These are phyloP conservation scores for Aptenodytes patagonicus DNA, from an alignment of 2,113 vertebrate species.

Conservation along the genomic window DNA sequence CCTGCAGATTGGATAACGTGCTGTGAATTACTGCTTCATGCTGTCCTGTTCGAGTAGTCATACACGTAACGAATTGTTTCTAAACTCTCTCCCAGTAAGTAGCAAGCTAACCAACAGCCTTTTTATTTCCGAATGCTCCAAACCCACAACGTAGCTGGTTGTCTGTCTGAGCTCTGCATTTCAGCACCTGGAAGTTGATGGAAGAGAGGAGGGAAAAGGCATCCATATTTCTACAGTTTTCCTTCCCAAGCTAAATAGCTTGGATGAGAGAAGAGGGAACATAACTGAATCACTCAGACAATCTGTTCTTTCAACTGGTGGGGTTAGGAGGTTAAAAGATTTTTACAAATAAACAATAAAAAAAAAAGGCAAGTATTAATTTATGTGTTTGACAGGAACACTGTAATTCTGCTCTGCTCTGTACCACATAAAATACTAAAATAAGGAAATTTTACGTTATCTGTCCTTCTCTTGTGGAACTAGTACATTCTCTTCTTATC, in stretches of 20 bases:
- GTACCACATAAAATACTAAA: constrained; percentile 4
- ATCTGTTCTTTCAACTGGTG: constrained; percentile 21
- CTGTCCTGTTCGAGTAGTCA: not conserved
- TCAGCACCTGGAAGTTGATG: not conserved
- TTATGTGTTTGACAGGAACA: constrained; percentile 17
- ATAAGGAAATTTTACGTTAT: not conserved
- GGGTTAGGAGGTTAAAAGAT: not conserved
- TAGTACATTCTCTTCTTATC: constrained; percentile 45
- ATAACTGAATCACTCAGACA: constrained; percentile 9
- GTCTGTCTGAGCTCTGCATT: not conserved
- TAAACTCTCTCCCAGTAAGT: not conserved
- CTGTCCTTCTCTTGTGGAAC: not conserved
- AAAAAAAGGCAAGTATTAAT: not conserved
- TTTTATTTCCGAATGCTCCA: not conserved
- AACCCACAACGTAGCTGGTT: not conserved
- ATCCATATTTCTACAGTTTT: not conserved
- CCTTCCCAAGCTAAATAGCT: constrained; percentile 13
- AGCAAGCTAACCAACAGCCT: not conserved
- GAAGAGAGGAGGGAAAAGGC: not conserved
- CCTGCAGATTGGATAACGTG: not conserved
- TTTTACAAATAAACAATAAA: constrained; percentile 34
- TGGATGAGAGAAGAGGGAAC: not conserved
- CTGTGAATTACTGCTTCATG: not conserved
- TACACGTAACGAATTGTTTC: not conserved
- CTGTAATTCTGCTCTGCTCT: constrained; percentile 2